Conservation (phyloP, 2,113 vertebrate species). For the Turdus rufiventris region DNA sequence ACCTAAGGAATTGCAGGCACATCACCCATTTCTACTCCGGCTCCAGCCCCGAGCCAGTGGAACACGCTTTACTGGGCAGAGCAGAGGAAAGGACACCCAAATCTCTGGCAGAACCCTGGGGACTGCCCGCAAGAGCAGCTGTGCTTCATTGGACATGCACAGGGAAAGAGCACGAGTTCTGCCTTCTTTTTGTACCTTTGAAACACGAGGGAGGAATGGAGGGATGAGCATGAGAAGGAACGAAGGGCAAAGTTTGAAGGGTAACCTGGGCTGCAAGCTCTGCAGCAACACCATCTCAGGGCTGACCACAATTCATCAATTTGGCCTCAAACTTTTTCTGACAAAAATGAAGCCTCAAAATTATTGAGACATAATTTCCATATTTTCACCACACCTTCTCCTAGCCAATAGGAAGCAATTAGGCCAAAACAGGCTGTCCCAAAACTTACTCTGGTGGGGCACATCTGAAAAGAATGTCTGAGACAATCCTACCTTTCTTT, state of each 20-base stretch:
- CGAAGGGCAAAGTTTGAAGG: not conserved
- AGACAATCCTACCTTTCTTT: not conserved
- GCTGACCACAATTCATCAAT: not conserved
- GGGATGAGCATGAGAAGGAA: not conserved
- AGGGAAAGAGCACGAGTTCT: not conserved
- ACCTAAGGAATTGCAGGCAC: accelerated
- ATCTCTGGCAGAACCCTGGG: not conserved
- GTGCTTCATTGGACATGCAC: accelerated
- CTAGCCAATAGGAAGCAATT: not conserved
- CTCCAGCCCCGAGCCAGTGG: not conserved
- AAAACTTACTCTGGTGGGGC: not conserved
- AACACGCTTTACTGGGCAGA: accelerated
- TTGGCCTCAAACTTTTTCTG: not conserved
- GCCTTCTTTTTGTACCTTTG: not conserved
- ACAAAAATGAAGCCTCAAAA: not conserved
- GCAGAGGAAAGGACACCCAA: not conserved
- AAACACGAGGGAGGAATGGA: not conserved
- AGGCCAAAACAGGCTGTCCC: not conserved
- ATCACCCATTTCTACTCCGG: not conserved
- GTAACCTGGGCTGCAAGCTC: not conserved
- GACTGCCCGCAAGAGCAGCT: accelerated
- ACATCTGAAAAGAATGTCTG: not conserved
- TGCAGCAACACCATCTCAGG: not conserved
- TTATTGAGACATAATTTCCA: not conserved
- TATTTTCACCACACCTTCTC: not conserved